These are phyloP conservation scores for Nomada fabriciana DNA, from an alignment of 2,888 invertebrate genomes.

Conservation along the genomic window DNA sequence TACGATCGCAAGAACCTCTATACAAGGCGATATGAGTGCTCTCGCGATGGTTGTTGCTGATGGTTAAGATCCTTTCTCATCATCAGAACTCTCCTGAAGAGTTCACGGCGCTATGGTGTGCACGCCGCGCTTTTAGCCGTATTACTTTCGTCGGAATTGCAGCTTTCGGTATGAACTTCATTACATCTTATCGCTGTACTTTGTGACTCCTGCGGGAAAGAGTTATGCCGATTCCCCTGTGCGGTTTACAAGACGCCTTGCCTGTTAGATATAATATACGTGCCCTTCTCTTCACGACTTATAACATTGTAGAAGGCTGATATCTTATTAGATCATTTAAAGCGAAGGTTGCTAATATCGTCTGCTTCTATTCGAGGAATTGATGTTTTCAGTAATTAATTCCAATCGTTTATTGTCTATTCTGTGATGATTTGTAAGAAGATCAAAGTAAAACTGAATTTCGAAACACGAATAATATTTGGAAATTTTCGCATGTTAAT, in stretches of 20 bases:
- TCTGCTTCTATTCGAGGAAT: no score
- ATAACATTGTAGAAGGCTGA: not conserved
- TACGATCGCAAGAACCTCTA: constrained; percentile 19
- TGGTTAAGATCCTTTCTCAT: constrained; percentile 58
- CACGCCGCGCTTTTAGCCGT: constrained; percentile 52
- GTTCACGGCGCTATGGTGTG: constrained; percentile 48
- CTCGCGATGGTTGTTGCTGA: constrained; percentile 43
- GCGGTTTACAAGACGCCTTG: constrained; percentile 21
- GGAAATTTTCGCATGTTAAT: no score
- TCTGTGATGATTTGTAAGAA: no score
- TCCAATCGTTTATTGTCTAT: no score
- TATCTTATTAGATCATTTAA: not conserved
- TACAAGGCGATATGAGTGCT: constrained; percentile 18
- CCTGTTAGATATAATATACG: not conserved
- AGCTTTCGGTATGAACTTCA: constrained; percentile 51
- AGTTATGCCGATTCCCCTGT: constrained; percentile 49
- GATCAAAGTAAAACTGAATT: no score
- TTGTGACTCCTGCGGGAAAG: constrained; percentile 27
- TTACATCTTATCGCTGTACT: constrained; percentile 49
- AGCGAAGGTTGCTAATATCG: no score
- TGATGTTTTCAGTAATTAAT: not conserved
- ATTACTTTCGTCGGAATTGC: constrained; percentile 58
- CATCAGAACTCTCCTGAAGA: constrained; percentile 51
- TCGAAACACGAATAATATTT: no score
- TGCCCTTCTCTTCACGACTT: not conserved